Percentiles rank a stretch among this genome's conserved stretches.
These are phyloP conservation scores for Cacoxenus indagator DNA, from an alignment of 2,888 invertebrate species.

Conservation along the genomic window DNA sequence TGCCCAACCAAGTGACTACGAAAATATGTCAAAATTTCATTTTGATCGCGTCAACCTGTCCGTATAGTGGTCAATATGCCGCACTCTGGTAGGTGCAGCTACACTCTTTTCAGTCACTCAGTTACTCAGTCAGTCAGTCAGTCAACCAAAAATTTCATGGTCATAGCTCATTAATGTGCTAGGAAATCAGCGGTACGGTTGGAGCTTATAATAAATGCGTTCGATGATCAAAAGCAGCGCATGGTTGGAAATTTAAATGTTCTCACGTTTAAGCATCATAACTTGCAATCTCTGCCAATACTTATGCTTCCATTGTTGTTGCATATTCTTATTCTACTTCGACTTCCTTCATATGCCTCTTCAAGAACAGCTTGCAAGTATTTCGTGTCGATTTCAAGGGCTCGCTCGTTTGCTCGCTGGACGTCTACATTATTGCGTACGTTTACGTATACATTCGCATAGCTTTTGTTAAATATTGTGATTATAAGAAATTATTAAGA, in stretches of 20 bases:
- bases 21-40: neutral
- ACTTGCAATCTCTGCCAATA: slow-evolving; percentile 18
- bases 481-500: slow-evolving; percentile 63
- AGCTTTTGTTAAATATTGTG: slow-evolving; percentile 43
- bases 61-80: neutral
- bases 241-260: slow-evolving; percentile 39
- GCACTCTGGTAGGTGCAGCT: neutral
- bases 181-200: neutral
- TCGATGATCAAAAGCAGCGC: slow-evolving; percentile 26
- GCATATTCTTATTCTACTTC: neutral
- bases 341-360: neutral
- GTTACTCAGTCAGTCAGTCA: neutral
- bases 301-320: neutral
- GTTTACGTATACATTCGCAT: neutral
- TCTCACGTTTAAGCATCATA: slow-evolving; percentile 46
- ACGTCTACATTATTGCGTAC: no score
- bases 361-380: neutral
- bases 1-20: neutral
- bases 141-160: slow-evolving; percentile 5
- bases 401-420: no score
- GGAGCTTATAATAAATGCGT: neutral
- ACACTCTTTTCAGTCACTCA: neutral
- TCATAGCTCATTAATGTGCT: slow-evolving; percentile 8
- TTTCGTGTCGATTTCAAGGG: neutral
- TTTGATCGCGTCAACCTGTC: neutral